Percentiles rank a stretch among this genome's conserved stretches.
These are phyloP conservation scores for Enoplosus armatus DNA, from an alignment of 2,797 vertebrate species.

Conservation along the genomic window DNA sequence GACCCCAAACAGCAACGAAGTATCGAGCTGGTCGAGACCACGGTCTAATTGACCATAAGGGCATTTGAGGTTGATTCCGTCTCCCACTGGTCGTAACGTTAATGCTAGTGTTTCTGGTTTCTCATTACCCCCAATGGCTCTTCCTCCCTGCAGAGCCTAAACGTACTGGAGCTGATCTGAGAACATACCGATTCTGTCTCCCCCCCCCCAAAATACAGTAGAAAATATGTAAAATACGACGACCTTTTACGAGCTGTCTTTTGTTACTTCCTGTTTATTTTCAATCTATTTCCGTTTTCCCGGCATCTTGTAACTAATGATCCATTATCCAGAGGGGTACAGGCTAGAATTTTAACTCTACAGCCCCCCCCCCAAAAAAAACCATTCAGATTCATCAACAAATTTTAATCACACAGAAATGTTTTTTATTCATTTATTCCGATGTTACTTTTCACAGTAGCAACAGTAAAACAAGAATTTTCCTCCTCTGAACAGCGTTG, in stretches of 20 bases:
- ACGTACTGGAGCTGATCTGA: conserved; percentile 21
- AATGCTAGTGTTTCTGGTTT: conserved; percentile 12
- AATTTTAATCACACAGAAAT: conserved; percentile 64
- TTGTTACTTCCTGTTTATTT: too few species aligned
- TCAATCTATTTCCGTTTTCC: too few species aligned
- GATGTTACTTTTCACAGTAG: conserved; percentile 66
- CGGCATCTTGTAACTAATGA: not conserved
- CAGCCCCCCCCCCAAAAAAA: not conserved
- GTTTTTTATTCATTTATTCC: conserved; percentile 61
- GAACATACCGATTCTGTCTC: too few species aligned
- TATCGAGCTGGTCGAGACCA: too few species aligned
- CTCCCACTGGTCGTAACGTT: not conserved
- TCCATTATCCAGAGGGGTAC: not conserved
- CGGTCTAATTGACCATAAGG: not conserved
- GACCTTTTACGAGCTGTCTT: too few species aligned
- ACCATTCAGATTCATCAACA: conserved; percentile 7
- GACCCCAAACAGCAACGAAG: too few species aligned
- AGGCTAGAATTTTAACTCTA: not conserved
- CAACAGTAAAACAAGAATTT: conserved; percentile 65
- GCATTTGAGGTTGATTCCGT: not conserved
- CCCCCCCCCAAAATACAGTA: too few species aligned
- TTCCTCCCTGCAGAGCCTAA: not conserved
- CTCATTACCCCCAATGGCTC: not conserved
- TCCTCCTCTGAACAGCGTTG: conserved; percentile 42
- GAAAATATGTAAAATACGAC: too few species aligned